A percentile compares a stretch with the other conserved stretches of the same genome.
phyloP scores from a whole-genome alignment of 2,888 invertebrate genomes.

The Ennomos fuscantarius region DNA sequence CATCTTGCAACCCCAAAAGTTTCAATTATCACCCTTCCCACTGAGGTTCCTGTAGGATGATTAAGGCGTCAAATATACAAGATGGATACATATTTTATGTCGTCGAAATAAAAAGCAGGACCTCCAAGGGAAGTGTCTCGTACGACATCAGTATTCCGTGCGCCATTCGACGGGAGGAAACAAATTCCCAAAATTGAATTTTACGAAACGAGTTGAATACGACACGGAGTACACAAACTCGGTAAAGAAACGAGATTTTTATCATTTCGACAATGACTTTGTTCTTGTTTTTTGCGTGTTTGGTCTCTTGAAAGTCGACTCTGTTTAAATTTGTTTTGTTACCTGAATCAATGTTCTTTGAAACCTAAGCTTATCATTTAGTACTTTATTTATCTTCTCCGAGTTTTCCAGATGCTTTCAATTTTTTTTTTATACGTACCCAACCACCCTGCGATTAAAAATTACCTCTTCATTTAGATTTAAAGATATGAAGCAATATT shows the following conservation, averaged over 20 bases:
- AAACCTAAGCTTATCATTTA: too few species aligned
- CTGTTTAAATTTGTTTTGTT: constrained; percentile 6
- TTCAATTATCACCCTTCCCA: constrained; percentile 30
- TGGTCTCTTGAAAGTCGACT: constrained; percentile 15
- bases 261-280: constrained; percentile 77
- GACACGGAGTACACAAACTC: constrained; percentile 79
- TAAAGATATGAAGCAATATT: too few species aligned
- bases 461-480: too few species aligned
- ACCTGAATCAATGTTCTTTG: neutral
- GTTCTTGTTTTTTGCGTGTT: constrained; percentile 35
- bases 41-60: constrained; percentile 33
- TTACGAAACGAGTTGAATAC: constrained; percentile 84
- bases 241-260: constrained; percentile 78
- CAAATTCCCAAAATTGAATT: constrained; percentile 86
- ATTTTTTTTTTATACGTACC: too few species aligned
- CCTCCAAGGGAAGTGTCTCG: constrained; percentile 58
- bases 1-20: constrained; percentile 27
- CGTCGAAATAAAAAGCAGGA: constrained; percentile 64
- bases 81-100: constrained; percentile 62
- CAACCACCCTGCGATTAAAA: too few species aligned
- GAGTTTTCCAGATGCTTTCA: too few species aligned
- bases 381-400: neutral
- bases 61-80: constrained; percentile 56
- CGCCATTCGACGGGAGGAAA: constrained; percentile 79
- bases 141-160: constrained; percentile 78